A percentile compares a stretch with the other conserved stretches of the same genome.
phyloP scores from a whole-genome alignment of 1,140 invertebrate genomes.

The Argopecten irradians region DNA sequence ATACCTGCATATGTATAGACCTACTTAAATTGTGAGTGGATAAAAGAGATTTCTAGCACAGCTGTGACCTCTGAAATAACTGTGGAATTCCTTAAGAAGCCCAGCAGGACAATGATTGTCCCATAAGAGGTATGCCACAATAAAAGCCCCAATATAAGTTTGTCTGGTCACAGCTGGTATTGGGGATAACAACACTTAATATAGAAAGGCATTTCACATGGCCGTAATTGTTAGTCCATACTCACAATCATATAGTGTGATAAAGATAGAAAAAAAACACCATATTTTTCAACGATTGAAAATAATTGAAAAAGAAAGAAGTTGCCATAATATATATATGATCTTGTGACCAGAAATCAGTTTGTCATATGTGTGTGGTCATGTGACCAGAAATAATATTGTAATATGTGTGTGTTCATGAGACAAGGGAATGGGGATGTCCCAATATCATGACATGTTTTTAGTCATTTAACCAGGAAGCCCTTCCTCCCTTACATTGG shows the following conservation, averaged over 20 bases:
- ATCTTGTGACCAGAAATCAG: background rate
- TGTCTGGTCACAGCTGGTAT: background rate
- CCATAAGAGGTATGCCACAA: background rate
- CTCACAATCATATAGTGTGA: background rate
- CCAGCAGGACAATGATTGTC: background rate
- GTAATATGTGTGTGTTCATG: no score
- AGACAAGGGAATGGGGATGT: no score
- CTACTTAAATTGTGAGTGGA: background rate
- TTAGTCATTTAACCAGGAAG: no score
- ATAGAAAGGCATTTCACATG: background rate
- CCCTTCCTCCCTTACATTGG: no score
- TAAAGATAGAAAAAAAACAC: background rate
- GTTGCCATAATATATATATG: background rate
- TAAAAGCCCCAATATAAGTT: background rate
- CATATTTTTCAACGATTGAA: no score
- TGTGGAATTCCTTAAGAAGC: background rate
- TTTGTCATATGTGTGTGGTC: background rate
- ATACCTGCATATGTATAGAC: background rate
- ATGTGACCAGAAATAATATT: no score
- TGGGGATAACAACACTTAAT: background rate
- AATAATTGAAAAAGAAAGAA: no score
- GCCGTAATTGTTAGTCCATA: background rate
- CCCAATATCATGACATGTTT: no score
- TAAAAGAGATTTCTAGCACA: background rate
- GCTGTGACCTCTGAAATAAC: slow-evolving; percentile 8